A percentile compares a stretch with the other conserved stretches of the same genome.
phyloP scores from a whole-genome alignment of 1,140 invertebrate species.

The Bombus cullumanus region DNA sequence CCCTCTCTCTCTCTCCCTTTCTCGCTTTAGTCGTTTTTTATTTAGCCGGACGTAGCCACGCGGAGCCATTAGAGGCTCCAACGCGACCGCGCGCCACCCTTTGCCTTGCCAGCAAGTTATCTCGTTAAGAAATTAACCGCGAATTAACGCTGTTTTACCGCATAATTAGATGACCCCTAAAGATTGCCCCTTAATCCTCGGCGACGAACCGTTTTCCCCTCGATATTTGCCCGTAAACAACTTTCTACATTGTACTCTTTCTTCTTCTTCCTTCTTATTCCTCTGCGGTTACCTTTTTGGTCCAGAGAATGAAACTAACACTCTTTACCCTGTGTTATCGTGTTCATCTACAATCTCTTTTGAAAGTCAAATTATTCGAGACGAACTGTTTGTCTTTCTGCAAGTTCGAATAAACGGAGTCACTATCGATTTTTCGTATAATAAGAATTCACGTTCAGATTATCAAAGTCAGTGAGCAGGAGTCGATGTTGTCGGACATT shows the following conservation, averaged over 20 bases:
- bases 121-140: slow-evolving; percentile 72
- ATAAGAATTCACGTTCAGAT: neutral
- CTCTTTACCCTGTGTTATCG: neutral
- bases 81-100: slow-evolving; percentile 61
- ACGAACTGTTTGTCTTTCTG: too few species aligned
- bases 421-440: too few species aligned
- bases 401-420: too few species aligned
- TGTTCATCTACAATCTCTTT: too few species aligned
- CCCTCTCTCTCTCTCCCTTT: neutral
- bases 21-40: slow-evolving; percentile 39
- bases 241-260: neutral
- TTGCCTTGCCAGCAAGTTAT: slow-evolving; percentile 58
- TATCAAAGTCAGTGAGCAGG: too few species aligned
- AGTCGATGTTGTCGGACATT: too few species aligned
- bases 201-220: slow-evolving; percentile 49
- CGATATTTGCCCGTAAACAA: neutral
- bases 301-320: neutral
- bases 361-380: too few species aligned
- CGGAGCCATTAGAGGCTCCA: slow-evolving; percentile 71
- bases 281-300: neutral
- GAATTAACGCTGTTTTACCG: slow-evolving; percentile 69
- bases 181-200: slow-evolving; percentile 63
- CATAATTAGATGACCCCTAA: slow-evolving; percentile 70
- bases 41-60: slow-evolving; percentile 66
- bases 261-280: neutral